Conservation (phyloP, 2,797 vertebrate genomes). For the Microhierax caerulescens region DNA sequence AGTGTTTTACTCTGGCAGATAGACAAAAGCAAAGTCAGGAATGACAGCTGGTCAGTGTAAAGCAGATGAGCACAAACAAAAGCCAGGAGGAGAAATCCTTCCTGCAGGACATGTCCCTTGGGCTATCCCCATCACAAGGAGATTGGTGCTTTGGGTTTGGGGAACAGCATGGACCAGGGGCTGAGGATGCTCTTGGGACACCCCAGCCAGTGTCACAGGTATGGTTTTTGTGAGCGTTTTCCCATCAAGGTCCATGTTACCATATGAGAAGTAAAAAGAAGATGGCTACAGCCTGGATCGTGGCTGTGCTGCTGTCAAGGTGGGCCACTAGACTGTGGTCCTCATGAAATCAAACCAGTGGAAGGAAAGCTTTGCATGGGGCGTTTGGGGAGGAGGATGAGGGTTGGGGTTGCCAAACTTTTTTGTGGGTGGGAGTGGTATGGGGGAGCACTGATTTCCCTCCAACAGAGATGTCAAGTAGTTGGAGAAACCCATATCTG, state of each 20-base stretch:
- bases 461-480: fast-evolving
- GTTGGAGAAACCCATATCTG: not conserved
- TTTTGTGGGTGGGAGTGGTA: no score
- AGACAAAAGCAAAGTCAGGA: not conserved
- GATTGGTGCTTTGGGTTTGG: not conserved
- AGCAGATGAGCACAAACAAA: not conserved
- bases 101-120: fast-evolving
- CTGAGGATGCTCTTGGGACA: not conserved
- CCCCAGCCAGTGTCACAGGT: fast-evolving
- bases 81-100: not conserved
- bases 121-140: fast-evolving
- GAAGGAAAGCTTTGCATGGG: not conserved
- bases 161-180: fast-evolving
- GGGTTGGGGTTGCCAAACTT: not conserved
- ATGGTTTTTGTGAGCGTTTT: fast-evolving
- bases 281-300: not conserved
- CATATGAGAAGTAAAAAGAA: not conserved
- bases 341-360: not conserved
- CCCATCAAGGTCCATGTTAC: not conserved
- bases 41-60: not conserved
- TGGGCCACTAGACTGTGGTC: no score
- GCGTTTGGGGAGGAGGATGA: not conserved
- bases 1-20: not conserved
- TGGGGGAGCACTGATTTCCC: not conserved
- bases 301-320: not conserved